These are phyloP conservation scores for Vultur gryphus DNA, from an alignment of 2,797 vertebrate genomes.

Conservation along the genomic window DNA sequence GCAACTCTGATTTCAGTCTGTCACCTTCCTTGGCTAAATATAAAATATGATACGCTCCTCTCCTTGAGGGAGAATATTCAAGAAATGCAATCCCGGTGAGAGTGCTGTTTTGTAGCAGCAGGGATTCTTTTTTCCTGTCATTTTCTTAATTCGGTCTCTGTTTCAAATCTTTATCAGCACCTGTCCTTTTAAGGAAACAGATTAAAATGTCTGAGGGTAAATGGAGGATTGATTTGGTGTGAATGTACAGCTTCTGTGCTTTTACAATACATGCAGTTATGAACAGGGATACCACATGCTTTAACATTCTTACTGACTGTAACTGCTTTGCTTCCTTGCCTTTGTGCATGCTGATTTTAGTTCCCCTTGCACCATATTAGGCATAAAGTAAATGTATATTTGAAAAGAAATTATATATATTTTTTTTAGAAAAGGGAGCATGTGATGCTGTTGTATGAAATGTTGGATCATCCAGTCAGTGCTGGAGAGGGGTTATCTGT, in stretches of 20 bases:
- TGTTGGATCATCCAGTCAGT: background rate
- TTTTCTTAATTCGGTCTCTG: slow-evolving; percentile 69
- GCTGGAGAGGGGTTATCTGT: background rate
- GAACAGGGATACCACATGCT: background rate
- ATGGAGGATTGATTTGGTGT: slow-evolving; percentile 60
- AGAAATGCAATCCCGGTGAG: slow-evolving; percentile 72
- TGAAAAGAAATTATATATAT: background rate
- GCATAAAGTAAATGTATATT: background rate
- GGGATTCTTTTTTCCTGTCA: slow-evolving; percentile 65
- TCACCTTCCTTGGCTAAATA: slow-evolving; percentile 60
- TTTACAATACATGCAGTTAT: background rate
- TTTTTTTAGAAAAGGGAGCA: background rate
- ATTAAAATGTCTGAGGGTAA: slow-evolving; percentile 74
- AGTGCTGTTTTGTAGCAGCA: slow-evolving; percentile 68
- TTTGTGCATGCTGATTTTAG: background rate
- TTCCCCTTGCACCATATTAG: background rate
- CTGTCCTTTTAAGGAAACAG: slow-evolving; percentile 69
- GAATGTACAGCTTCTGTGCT: slow-evolving; percentile 8
- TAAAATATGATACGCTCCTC: slow-evolving; percentile 62
- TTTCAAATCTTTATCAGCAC: slow-evolving; percentile 73
- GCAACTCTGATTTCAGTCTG: slow-evolving; percentile 67
- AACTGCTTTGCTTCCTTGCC: background rate
- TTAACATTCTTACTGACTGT: background rate
- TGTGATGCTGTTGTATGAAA: background rate
- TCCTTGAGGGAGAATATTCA: slow-evolving; percentile 72